These are phyloP conservation scores for Anguilla megastoma DNA, from an alignment of 2,797 vertebrate genomes.

Conservation along the genomic window DNA sequence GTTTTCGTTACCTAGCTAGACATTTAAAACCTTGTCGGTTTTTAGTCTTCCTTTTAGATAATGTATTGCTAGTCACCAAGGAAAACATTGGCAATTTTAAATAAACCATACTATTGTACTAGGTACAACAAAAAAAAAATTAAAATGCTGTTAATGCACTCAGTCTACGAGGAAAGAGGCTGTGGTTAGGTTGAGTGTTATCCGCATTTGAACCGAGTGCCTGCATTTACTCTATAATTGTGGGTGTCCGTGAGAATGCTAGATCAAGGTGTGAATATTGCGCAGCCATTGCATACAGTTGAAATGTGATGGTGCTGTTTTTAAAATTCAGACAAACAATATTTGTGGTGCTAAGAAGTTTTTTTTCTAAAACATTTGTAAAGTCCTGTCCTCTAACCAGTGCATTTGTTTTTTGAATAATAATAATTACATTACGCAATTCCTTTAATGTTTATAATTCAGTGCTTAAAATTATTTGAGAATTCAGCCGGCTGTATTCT, in stretches of 20 bases:
- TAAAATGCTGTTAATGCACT: background rate
- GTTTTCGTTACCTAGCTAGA: background rate
- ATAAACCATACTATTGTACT: background rate
- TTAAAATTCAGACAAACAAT: slow-evolving; percentile 32
- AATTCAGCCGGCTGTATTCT: background rate
- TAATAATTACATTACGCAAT: too few relatives aligned
- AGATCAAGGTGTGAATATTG: slow-evolving; percentile 39
- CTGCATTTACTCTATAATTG: slow-evolving; percentile 33
- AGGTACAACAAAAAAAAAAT: background rate
- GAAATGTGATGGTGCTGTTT: slow-evolving; percentile 34
- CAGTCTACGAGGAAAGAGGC: background rate
- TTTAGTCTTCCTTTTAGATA: background rate
- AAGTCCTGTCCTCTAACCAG: background rate
- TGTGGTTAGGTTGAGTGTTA: background rate
- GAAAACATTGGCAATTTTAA: background rate
- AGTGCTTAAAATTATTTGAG: too few relatives aligned
- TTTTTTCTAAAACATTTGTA: background rate
- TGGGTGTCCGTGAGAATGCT: slow-evolving; percentile 38
- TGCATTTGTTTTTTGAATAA: too few relatives aligned
- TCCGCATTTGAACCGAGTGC: slow-evolving; percentile 37
- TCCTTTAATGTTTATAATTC: too few relatives aligned
- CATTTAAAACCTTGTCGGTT: background rate
- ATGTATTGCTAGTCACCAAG: background rate
- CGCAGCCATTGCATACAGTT: slow-evolving; percentile 28
- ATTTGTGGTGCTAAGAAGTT: background rate